Evolutionary conservation across 2,797 vertebrate species (phyloP), one percentile per base, ranked within the genome.

Genomic region (Thripadectes ignobilis): DNA sequence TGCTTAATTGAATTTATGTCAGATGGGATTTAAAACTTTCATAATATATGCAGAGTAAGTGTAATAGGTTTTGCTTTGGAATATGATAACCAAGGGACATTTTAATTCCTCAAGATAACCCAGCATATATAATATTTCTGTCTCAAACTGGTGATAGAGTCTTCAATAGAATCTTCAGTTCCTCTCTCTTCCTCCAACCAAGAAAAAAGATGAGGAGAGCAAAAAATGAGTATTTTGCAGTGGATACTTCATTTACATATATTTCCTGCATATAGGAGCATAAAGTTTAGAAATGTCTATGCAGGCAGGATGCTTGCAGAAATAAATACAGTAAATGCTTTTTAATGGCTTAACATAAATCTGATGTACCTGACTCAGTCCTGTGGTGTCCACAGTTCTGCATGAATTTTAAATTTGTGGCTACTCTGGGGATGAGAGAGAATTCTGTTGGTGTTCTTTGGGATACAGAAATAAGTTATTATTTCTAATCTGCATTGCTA

Each of bases 1-100:
- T 94, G 79, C 91, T 95, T 96, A 94, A 96, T 78, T 94, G 80
- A 95, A 92, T 96, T 93, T 89, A 82, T 78, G 88, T 88, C 96
- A 95, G 59, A 67, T 87, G 88, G 92, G 91, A 96, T 89, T 96
- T 93, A 67, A 88, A 95, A 94, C 83, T 95, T 95, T 78, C 59
- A 61, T 94, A 93, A 90, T 92, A 76, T 90, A 91, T 95, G 89
- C 88, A 93, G 93, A 88, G 66, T 93, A 94, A 76, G 63, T 88
- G 71, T 93, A 95, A 93, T 86, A 93, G 73, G 84, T 94, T 96
- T 95, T 95, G 71, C 89, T 95, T 95, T 86, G 77, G 89, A 95
- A 92, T 93, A 94, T 65, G 93, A 84, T 94, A 96, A 96, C 91
- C 86, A 7, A 87, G 95, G 93, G 95, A 96, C 85, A 51, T 76